Base-by-base conservation (phyloP, 1,140 invertebrate genomes). In the Drosophila pandora region DNA sequence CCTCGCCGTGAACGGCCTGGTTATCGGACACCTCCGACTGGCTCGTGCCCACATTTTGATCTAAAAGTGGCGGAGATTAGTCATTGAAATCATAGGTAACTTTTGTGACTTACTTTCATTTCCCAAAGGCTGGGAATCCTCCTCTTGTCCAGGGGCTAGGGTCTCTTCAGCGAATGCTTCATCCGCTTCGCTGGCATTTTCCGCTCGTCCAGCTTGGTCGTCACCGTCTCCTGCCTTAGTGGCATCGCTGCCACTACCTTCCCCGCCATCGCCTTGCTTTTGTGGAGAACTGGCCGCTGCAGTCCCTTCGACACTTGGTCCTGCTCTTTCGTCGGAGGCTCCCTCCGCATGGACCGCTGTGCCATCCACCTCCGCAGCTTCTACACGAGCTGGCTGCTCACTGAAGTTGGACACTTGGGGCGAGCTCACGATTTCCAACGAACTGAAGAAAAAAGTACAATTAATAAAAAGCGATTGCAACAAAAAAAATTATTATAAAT, bases 351-450 rank as follows among this genome's bases (percentile, higher is more conserved):
- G 21, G 0, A 56, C 76, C n/a, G 55, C 50, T n/a, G 62, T 76
- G 4, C 57, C 73, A 47, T 81, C 76, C 1, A 76, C 74, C 30
- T 83, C 78, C 4, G 48, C 71, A 8, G 95, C 95, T 90, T 97
- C 97, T 58, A 95, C 93, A 30, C 94, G 94, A 47, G 92, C 92
- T 21, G 69, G 48, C 45, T 90, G 85, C 28, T 90, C 85, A 21
- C 84, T 80, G 23, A 84, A 89, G 63, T 78, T 90, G 12, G 90
- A 91, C 13, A 90, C 80, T 93, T 95, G 95, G 52, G 97, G 97
- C 0, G 97, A 98, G 91, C 97, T 98, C 8, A 98, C 96, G 57
- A 97, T 96, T 91, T 98, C 97, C 22, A 97, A 96, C 92, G 98
- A 98, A 34, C 93, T 93, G 69, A 41, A 7, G 3, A 8, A 47